These are phyloP conservation scores for Seriola dumerili DNA, from an alignment of 2,113 vertebrate genomes.

Conservation along the genomic window DNA sequence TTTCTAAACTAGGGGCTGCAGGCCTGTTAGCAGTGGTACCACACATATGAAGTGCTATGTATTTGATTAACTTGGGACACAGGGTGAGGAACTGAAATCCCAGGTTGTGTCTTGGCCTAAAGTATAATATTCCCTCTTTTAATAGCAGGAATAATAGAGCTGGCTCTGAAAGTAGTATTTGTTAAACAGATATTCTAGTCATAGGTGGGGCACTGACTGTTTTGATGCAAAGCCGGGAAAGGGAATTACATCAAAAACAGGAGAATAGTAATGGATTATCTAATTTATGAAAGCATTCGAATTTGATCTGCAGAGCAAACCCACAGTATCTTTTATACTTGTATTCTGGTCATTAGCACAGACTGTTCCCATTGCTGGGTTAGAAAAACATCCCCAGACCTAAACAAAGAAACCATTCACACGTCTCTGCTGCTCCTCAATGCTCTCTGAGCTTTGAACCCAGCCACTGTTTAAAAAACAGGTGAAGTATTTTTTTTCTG, in stretches of 20 bases:
- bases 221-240: background rate
- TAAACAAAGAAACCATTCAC: slow-evolving; percentile 62
- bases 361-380: no score
- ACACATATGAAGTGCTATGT: background rate
- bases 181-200: background rate
- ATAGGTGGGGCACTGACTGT: background rate
- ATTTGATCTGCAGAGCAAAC: background rate
- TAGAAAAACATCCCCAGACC: slow-evolving; percentile 1
- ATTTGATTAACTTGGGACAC: background rate
- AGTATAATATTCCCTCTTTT: background rate
- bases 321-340: background rate
- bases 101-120: background rate
- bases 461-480: background rate
- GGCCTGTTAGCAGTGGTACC: no score
- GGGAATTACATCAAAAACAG: background rate
- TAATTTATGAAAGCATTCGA: background rate
- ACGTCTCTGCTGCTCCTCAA: background rate
- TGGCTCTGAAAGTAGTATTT: background rate
- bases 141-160: background rate
- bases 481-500: background rate
- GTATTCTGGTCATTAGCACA: background rate
- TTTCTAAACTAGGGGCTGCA: background rate
- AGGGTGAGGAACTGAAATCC: background rate
- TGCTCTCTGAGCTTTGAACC: slow-evolving; percentile 41
- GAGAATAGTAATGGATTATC: background rate